Evolutionary conservation across 2,888 invertebrate species (phyloP).

Genomic region (Chirona hameri): DNA sequence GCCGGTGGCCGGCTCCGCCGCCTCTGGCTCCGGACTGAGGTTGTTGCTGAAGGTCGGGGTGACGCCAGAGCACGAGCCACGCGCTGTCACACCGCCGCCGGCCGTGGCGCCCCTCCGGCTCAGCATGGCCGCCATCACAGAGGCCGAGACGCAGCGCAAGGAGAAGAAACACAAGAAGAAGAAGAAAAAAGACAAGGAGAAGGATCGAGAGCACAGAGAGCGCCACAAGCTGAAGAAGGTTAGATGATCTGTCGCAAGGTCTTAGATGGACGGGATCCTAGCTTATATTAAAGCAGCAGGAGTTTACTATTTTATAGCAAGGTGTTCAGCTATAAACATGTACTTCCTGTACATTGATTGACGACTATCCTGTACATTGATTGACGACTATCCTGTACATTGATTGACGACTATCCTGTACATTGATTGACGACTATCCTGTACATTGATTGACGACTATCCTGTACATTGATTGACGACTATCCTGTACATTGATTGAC

Average conservation of each 20-base stretch:
- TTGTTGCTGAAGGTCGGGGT: background rate
- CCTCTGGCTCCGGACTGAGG: background rate
- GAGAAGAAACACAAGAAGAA: constrained; percentile 71
- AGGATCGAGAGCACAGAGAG: constrained; percentile 67
- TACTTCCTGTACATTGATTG: too few relatives aligned
- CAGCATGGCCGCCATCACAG: constrained; percentile 59
- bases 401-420: too few relatives aligned
- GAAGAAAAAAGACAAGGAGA: constrained; percentile 60
- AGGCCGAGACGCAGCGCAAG: constrained; percentile 65
- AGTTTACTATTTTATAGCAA: background rate
- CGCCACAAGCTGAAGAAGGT: constrained; percentile 56
- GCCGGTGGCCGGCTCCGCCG: too few relatives aligned
- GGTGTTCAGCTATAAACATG: too few relatives aligned
- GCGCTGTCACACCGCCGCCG: constrained; percentile 30
- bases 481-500: too few relatives aligned
- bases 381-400: too few relatives aligned
- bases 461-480: too few relatives aligned
- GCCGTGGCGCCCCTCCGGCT: constrained; percentile 54
- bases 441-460: too few relatives aligned
- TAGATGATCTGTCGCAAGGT: background rate
- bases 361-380: too few relatives aligned
- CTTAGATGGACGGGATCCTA: too few relatives aligned
- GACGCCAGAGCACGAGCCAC: background rate
- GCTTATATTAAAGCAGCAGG: too few relatives aligned
- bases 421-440: too few relatives aligned